Conservation (phyloP, 2,888 invertebrate species). For the Chymomyza procnemis region DNA sequence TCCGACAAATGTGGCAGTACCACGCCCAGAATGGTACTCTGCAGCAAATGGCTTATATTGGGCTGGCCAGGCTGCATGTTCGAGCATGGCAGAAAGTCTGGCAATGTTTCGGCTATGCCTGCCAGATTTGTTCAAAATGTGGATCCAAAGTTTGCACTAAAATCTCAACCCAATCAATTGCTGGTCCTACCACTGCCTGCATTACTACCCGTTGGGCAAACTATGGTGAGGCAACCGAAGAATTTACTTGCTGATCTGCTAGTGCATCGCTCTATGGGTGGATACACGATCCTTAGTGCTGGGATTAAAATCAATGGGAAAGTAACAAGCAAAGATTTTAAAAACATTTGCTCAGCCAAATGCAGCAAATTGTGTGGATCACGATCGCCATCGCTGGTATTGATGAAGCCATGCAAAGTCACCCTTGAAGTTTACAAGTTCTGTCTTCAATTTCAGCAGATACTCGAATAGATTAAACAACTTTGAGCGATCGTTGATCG, state of each 20-base stretch:
- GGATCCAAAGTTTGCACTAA: slow-evolving; percentile 80
- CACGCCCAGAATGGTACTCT: slow-evolving; percentile 72
- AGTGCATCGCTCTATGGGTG: slow-evolving; percentile 85
- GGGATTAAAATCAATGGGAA: slow-evolving; percentile 93
- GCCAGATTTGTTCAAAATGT: slow-evolving; percentile 83
- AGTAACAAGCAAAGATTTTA: slow-evolving; percentile 96
- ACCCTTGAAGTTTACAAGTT: slow-evolving; percentile 84
- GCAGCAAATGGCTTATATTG: slow-evolving; percentile 69
- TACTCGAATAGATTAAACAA: slow-evolving; percentile 86
- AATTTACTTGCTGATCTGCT: slow-evolving; percentile 84
- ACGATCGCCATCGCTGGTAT: slow-evolving; percentile 92
- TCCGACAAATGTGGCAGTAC: slow-evolving; percentile 75
- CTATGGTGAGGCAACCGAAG: slow-evolving; percentile 85
- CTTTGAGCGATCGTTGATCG: slow-evolving; percentile 84
- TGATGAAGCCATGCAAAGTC: slow-evolving; percentile 92
- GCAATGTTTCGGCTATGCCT: slow-evolving; percentile 80
- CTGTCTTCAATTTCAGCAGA: slow-evolving; percentile 80
- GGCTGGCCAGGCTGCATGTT: slow-evolving; percentile 53
- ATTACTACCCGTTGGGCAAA: slow-evolving; percentile 88
- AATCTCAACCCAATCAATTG: slow-evolving; percentile 86
- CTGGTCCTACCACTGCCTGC: slow-evolving; percentile 91
- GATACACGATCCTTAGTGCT: slow-evolving; percentile 82
- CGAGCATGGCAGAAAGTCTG: slow-evolving; percentile 77
- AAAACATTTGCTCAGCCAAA: slow-evolving; percentile 94
- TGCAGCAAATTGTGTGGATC: slow-evolving; percentile 94